Evolutionary conservation across 2,797 vertebrate genomes (phyloP).

Genomic region (Coregonus sp.): DNA sequence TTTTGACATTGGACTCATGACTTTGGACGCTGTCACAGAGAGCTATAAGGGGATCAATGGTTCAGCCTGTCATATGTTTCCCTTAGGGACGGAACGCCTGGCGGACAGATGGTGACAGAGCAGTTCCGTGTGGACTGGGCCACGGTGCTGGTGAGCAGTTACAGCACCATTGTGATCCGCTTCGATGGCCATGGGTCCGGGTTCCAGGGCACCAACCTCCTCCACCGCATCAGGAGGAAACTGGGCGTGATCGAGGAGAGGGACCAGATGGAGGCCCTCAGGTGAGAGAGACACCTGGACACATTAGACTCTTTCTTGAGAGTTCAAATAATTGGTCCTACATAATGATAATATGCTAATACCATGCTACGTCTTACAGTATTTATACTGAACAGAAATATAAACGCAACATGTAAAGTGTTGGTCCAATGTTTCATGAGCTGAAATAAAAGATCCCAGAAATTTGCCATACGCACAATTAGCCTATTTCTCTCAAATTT

Average conservation of each 20-base stretch:
- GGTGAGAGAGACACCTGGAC: conserved; percentile 67
- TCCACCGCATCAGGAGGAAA: conserved; percentile 85
- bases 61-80: conserved; percentile 4
- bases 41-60: not conserved
- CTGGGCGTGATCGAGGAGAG: conserved; percentile 86
- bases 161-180: conserved; percentile 84
- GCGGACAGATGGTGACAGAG: conserved; percentile 91
- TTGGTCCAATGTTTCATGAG: too few relatives aligned
- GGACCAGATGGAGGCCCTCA: conserved; percentile 89
- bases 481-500: too few relatives aligned
- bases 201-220: conserved; percentile 91
- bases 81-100: conserved; percentile 88
- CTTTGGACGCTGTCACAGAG: not conserved
- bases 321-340: too few relatives aligned
- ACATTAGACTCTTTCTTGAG: not conserved
- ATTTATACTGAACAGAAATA: too few relatives aligned
- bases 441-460: too few relatives aligned
- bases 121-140: conserved; percentile 91
- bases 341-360: too few relatives aligned
- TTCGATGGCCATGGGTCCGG: conserved; percentile 94
- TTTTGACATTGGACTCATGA: not conserved
- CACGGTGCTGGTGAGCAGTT: conserved; percentile 90
- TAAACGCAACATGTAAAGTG: too few relatives aligned
- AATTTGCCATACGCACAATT: too few relatives aligned
- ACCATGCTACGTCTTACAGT: too few relatives aligned